Percentiles rank a stretch among this genome's conserved stretches.
These are phyloP conservation scores for Dynastes grantii DNA, from an alignment of 2,888 invertebrate genomes.

Conservation along the genomic window DNA sequence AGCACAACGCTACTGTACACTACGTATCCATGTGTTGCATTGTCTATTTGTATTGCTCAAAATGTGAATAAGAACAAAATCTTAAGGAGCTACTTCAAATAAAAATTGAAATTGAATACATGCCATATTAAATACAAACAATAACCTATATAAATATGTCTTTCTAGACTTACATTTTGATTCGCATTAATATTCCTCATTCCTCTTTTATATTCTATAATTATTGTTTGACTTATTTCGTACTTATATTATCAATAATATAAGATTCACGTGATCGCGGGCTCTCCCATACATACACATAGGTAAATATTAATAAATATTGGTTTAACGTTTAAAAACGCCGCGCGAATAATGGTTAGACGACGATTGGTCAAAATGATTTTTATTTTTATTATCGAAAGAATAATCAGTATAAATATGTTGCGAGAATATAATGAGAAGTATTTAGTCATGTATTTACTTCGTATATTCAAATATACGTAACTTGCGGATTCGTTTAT, in stretches of 20 bases:
- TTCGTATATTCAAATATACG: slow-evolving; percentile 40
- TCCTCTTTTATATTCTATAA: slow-evolving; percentile 26
- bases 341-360: slow-evolving; percentile 36
- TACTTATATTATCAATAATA: slow-evolving; percentile 37
- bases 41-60: no score
- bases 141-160: slow-evolving; percentile 9
- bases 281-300: slow-evolving; percentile 16
- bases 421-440: slow-evolving; percentile 42
- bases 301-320: slow-evolving; percentile 4
- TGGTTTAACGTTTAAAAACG: slow-evolving; percentile 33
- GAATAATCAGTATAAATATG: slow-evolving; percentile 30
- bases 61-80: no score
- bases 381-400: slow-evolving; percentile 41
- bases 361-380: slow-evolving; percentile 47
- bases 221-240: slow-evolving; percentile 47
- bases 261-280: slow-evolving; percentile 34
- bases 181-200: slow-evolving; percentile 29
- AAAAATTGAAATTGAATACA: slow-evolving; percentile 24
- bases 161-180: slow-evolving; percentile 17
- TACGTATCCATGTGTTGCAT: no score
- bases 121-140: slow-evolving; percentile 21
- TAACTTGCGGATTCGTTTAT: slow-evolving; percentile 43
- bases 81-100: not conserved
- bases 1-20: no score
- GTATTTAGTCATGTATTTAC: slow-evolving; percentile 31